These are phyloP conservation scores for Amazona guildingii DNA, from an alignment of 2,113 vertebrate genomes.

Conservation along the genomic window DNA sequence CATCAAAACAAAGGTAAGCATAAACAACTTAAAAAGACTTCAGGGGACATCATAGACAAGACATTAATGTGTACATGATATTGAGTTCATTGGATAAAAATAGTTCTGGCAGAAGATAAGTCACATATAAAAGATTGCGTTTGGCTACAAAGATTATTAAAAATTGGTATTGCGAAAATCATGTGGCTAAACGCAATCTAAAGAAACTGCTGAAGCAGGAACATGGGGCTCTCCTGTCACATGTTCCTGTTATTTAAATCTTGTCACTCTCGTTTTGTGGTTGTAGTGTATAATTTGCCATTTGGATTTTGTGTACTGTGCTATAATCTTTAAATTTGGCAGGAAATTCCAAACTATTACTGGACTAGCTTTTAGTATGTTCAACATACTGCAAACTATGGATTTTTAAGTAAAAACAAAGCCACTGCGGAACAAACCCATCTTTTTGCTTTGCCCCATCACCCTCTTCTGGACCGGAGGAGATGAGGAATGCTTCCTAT, in stretches of 20 bases:
- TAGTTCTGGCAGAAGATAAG: slow-evolving; percentile 66
- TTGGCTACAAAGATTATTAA: slow-evolving; percentile 58
- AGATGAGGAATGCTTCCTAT: background rate
- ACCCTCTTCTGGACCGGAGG: background rate
- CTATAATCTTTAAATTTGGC: slow-evolving; percentile 32
- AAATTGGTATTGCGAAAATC: slow-evolving; percentile 67
- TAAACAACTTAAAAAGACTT: background rate
- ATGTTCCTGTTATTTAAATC: slow-evolving; percentile 38
- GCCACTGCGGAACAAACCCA: background rate
- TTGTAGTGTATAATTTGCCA: slow-evolving; percentile 64
- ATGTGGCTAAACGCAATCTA: slow-evolving; percentile 42
- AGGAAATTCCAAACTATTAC: slow-evolving; percentile 63
- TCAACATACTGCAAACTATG: background rate
- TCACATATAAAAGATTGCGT: slow-evolving; percentile 28
- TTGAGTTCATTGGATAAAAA: slow-evolving; percentile 36
- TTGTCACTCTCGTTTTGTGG: slow-evolving; percentile 44
- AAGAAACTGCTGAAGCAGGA: slow-evolving; percentile 59
- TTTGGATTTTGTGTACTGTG: slow-evolving; percentile 56
- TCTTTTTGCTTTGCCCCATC: background rate
- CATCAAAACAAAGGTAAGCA: slow-evolving; percentile 12
- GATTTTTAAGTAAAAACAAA: slow-evolving; percentile 27
- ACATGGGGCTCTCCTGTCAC: background rate
- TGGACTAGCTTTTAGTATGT: background rate
- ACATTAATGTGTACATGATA: background rate
- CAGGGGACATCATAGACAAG: background rate